Percentiles rank a stretch among this genome's conserved stretches.
Evolutionary conservation across 2,797 vertebrate genomes (phyloP).

Genomic region (Pseudomugil tenellus): DNA sequence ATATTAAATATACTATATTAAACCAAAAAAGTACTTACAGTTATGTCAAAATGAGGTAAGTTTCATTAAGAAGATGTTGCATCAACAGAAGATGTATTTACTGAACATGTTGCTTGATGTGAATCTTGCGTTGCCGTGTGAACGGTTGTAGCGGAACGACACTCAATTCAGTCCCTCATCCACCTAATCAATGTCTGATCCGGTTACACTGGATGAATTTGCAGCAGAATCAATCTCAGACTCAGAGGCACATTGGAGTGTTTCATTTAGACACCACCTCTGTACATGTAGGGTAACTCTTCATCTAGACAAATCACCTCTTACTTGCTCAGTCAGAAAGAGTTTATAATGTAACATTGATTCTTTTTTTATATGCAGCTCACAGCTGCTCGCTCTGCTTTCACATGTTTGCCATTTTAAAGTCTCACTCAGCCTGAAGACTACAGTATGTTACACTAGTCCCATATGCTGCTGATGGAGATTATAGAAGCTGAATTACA

Average conservation of each 20-base stretch:
- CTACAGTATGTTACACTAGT: conserved; percentile 18
- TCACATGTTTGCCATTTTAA: conserved; percentile 7
- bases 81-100: conserved; percentile 2
- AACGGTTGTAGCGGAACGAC: background rate
- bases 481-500: conserved; percentile 22
- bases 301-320: conserved; percentile 7
- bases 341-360: background rate
- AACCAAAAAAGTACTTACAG: too few relatives aligned
- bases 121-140: conserved; percentile 10
- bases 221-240: background rate
- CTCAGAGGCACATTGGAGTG: background rate
- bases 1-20: background rate
- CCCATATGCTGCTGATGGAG: conserved; percentile 32
- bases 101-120: conserved; percentile 5
- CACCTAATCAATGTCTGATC: conserved; percentile 1
- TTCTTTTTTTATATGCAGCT: background rate
- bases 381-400: conserved; percentile 11
- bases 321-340: conserved; percentile 17
- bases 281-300: background rate
- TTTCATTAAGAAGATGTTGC: background rate
- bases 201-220: background rate
- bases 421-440: conserved; percentile 15
- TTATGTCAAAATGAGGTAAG: too few relatives aligned
- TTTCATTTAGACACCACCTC: conserved; percentile 12
- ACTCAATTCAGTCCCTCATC: background rate